These are phyloP conservation scores for Odontocerum albicorne DNA, from an alignment of 2,888 invertebrate genomes.

Conservation along the genomic window DNA sequence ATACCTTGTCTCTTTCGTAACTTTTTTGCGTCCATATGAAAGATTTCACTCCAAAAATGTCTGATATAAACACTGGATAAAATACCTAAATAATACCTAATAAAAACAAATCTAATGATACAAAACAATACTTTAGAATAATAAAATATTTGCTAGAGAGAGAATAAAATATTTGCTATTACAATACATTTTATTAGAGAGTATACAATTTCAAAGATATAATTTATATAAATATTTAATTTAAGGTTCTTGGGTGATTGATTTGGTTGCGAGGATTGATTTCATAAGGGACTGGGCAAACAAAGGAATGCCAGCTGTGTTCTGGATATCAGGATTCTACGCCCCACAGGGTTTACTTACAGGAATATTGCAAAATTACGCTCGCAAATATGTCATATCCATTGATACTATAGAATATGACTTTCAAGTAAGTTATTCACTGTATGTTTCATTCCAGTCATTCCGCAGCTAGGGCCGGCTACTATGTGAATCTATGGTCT, in stretches of 20 bases:
- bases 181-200: neutral
- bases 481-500: too few species aligned
- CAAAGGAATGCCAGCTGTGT: constrained; percentile 76
- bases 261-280: constrained; percentile 62
- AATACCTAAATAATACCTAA: too few species aligned
- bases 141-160: too few species aligned
- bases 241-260: constrained; percentile 67
- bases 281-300: constrained; percentile 78
- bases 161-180: too few species aligned
- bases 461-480: too few species aligned
- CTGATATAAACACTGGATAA: too few species aligned
- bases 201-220: neutral
- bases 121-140: too few species aligned
- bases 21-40: too few species aligned
- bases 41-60: too few species aligned
- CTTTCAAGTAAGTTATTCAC: constrained; percentile 59
- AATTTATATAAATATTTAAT: constrained; percentile 5
- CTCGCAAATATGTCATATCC: constrained; percentile 85
- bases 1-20: too few species aligned
- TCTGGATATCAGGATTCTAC: constrained; percentile 93
- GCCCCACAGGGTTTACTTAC: constrained; percentile 95
- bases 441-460: too few species aligned
- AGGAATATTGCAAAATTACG: constrained; percentile 90
- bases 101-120: too few species aligned
- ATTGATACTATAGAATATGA: constrained; percentile 70